Conservation (phyloP, 2,113 vertebrate genomes). For the Cephalopholis sonnerati region DNA sequence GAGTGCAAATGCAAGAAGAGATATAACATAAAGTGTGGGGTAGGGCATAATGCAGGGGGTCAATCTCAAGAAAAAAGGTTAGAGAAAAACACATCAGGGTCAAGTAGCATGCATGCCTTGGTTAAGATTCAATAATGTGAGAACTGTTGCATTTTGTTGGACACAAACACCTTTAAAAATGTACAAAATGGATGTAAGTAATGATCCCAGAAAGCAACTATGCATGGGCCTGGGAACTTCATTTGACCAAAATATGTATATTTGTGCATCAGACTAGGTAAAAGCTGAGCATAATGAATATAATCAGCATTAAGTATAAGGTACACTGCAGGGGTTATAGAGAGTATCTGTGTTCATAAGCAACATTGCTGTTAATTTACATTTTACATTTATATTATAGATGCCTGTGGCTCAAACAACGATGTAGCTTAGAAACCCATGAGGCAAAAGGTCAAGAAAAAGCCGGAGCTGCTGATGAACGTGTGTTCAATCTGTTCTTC, state of each 20-base stretch:
- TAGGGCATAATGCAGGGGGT: constrained; percentile 45
- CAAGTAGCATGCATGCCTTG: not conserved
- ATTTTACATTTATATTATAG: not conserved
- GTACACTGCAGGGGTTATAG: not conserved
- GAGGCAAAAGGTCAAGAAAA: constrained; percentile 29
- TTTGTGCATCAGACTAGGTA: not conserved
- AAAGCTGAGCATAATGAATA: not conserved
- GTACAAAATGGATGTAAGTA: not conserved
- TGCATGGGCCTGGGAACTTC: not conserved
- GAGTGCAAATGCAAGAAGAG: constrained; percentile 45
- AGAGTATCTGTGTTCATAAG: not conserved
- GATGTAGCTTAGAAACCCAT: constrained; percentile 10
- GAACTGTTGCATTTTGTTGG: not conserved
- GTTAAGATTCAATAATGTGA: constrained; percentile 6
- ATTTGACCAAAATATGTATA: not conserved
- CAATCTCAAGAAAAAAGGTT: constrained; percentile 52
- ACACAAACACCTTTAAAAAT: not conserved
- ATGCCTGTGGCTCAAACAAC: constrained; percentile 1
- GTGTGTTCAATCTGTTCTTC: not conserved
- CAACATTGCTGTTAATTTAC: not conserved
- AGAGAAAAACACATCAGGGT: constrained; percentile 27
- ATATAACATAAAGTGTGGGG: constrained; percentile 38
- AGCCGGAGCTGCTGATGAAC: not conserved
- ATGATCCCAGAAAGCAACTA: not conserved
- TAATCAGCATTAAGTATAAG: not conserved